Conservation (phyloP, 2,888 invertebrate genomes). For the Hoplodrina blanda region DNA sequence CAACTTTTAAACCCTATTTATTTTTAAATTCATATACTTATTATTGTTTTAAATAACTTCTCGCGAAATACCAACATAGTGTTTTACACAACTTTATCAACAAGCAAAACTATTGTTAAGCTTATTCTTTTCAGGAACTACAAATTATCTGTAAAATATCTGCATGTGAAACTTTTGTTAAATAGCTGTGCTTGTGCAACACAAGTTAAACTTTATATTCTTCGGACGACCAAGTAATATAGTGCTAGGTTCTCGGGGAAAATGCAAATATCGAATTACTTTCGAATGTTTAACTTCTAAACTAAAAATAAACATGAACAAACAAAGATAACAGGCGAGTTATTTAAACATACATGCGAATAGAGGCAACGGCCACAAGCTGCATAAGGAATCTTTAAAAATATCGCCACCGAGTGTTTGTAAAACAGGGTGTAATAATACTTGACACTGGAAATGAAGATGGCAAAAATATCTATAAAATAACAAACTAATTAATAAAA, state of each 20-base stretch:
- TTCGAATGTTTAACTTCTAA: slow-evolving; percentile 40
- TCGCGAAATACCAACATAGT: neutral
- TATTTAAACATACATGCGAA: slow-evolving; percentile 25
- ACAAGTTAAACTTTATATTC: slow-evolving; percentile 12
- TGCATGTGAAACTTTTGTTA: neutral
- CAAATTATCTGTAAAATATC: neutral
- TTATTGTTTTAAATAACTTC: neutral
- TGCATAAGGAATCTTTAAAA: slow-evolving; percentile 34
- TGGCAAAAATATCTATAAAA: no score
- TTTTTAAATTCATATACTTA: neutral
- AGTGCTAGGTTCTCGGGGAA: slow-evolving; percentile 5
- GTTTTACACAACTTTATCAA: neutral
- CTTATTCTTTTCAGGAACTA: neutral
- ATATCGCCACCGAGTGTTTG: slow-evolving; percentile 21
- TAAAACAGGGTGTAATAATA: slow-evolving; percentile 26
- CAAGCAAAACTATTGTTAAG: neutral
- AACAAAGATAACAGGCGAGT: slow-evolving; percentile 35
- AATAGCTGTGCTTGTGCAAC: neutral
- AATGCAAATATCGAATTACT: slow-evolving; percentile 20
- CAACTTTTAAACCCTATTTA: slow-evolving; percentile 13
- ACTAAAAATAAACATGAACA: slow-evolving; percentile 39
- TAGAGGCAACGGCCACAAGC: slow-evolving; percentile 30
- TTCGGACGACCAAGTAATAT: slow-evolving; percentile 4
- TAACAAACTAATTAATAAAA: neutral
- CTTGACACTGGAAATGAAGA: neutral